A percentile compares a stretch with the other conserved stretches of the same genome.
Conservation (phyloP, 2,113 vertebrate genomes). For the Talpa occidentalis region DNA sequence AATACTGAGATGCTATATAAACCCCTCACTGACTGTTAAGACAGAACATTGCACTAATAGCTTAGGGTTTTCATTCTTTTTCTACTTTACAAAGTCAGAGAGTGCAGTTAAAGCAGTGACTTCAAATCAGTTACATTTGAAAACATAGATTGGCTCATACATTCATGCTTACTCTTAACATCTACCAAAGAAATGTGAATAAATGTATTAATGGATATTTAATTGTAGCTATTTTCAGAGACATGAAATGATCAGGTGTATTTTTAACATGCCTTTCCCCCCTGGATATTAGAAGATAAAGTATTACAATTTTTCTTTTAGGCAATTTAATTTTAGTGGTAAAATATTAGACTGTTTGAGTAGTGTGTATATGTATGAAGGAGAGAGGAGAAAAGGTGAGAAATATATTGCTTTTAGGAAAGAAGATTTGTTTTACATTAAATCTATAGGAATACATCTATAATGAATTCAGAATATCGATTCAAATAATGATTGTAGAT, state of each 20-base stretch:
- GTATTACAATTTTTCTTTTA: neutral
- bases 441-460: too few relatives aligned
- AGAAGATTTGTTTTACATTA: too few relatives aligned
- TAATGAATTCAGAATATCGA: too few relatives aligned
- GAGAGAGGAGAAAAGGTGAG: neutral
- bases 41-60: neutral
- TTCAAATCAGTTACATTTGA: neutral
- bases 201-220: neutral
- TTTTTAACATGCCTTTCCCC: neutral
- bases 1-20: too few relatives aligned
- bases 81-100: neutral
- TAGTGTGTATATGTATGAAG: neutral
- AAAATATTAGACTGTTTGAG: too few relatives aligned
- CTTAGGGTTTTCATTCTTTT: neutral
- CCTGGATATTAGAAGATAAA: neutral
- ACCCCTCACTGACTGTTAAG: neutral
- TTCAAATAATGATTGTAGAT: too few relatives aligned
- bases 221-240: neutral
- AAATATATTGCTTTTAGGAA: neutral
- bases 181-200: neutral
- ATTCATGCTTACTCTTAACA: neutral
- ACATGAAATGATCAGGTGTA: neutral
- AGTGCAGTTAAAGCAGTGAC: neutral
- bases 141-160: neutral
- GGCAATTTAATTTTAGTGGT: neutral